Base-by-base conservation (phyloP, 2,888 invertebrate species). In the Cheiracanthium punctorium region DNA sequence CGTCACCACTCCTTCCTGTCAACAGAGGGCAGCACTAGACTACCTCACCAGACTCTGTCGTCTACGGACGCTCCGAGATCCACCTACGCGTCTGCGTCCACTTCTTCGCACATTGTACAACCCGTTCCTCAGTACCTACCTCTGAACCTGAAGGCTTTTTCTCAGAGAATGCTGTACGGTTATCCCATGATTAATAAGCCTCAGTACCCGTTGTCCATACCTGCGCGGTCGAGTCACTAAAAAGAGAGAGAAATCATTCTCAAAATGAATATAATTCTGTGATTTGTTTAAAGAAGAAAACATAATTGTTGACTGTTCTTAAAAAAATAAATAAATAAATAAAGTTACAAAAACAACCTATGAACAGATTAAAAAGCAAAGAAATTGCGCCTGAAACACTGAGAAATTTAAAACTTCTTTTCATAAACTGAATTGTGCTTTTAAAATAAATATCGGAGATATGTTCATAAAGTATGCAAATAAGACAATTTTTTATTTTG, bases 91-190 rank as follows among this genome's bases (percentile, higher is more conserved):
- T 52, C 87, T 7, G 32, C 43, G 24, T 28, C 84, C 0, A 43
- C 79, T 12, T 77, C 72, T 12, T 30, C 80, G 0, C 80, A 80
- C 29, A 81, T 89, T 5, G 87, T 89, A 1, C 89, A 89, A 29
- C 89, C 89, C 8, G 88, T 89, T 7, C 89, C 89, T 17, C 89
- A 89, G 17, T 89, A 89, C 28, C 72, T 88, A 12, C 82, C 84
- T 8, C 48, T 88, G 0, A 82, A 85, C 33, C 64, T 88, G 7
- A 88, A 88, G 48, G 76, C 88, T 12, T 84, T 84, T 32, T 87
- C 87, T 5, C 82, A 84, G 48, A 52, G 82, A 37, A 77, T 88
- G 76, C 28, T 88, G 41, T 88, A 88, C 30, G 80, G 80, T 1
- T 88, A 88, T 43, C 84, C 84, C 0, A 77, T 88, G 80, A 32